Conservation (phyloP, 2,888 invertebrate species). For the Bibio marci region DNA sequence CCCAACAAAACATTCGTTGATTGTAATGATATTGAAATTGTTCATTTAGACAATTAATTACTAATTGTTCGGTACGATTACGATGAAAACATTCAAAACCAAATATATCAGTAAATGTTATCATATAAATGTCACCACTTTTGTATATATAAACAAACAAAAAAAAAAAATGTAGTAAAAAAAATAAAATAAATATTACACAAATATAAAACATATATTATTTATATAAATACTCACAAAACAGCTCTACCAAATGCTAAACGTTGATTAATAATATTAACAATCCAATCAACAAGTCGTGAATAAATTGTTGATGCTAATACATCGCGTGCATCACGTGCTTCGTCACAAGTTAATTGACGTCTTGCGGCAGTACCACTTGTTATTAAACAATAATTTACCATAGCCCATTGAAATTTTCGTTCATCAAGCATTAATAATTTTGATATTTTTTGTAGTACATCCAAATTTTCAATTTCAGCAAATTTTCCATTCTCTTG, state of each 20-base stretch:
- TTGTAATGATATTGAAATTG: conserved; percentile 88
- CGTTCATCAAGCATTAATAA: conserved; percentile 60
- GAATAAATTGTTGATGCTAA: conserved; percentile 71
- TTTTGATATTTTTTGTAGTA: conserved; percentile 51
- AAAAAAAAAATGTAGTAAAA: neutral
- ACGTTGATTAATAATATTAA: conserved; percentile 70
- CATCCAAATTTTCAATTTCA: conserved; percentile 55
- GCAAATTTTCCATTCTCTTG: conserved; percentile 41
- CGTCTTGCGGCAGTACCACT: conserved; percentile 32
- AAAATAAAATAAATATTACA: neutral
- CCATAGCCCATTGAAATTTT: conserved; percentile 70
- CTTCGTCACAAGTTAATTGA: conserved; percentile 60
- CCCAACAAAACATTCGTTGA: conserved; percentile 81
- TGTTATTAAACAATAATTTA: conserved; percentile 72
- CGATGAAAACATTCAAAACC: conserved; percentile 83
- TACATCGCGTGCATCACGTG: conserved; percentile 67
- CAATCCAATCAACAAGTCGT: conserved; percentile 75
- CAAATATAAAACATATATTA: no score
- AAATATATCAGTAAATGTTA: conserved; percentile 73
- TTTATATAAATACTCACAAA: conserved; percentile 43
- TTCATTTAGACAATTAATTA: conserved; percentile 80
- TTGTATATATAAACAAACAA: conserved; percentile 19
- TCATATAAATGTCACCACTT: conserved; percentile 71
- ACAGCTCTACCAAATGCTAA: conserved; percentile 68
- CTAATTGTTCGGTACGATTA: conserved; percentile 74